Conservation (phyloP, 2,888 invertebrate species). For the Leptinotarsa tumamoca region DNA sequence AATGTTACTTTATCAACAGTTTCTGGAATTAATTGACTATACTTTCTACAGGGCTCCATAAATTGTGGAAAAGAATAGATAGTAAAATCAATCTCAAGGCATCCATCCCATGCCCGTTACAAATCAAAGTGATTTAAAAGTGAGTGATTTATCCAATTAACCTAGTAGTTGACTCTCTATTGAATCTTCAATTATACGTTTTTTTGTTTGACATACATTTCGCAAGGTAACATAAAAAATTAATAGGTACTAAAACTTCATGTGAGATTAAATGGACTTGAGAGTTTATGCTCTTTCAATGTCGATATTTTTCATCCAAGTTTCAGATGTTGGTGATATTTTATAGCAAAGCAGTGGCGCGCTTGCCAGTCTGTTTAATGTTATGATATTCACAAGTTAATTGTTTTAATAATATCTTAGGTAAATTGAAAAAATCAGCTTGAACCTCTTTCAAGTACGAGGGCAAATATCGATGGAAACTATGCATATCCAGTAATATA, state of each 20-base stretch:
- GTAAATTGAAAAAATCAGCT: too few relatives aligned
- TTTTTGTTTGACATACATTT: constrained; percentile 40
- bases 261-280: constrained; percentile 10
- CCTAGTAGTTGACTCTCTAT: constrained; percentile 31
- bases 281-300: constrained; percentile 12
- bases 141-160: constrained; percentile 32
- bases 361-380: background rate
- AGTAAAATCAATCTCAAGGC: constrained; percentile 5
- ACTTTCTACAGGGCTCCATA: background rate
- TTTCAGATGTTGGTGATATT: background rate
- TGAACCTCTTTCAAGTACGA: too few relatives aligned
- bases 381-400: background rate
- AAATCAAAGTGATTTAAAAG: constrained; percentile 34
- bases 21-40: background rate
- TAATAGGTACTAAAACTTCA: constrained; percentile 21
- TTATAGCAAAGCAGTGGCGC: background rate
- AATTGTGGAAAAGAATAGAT: constrained; percentile 5
- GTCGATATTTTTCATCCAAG: constrained; percentile 6
- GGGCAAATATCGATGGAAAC: too few relatives aligned
- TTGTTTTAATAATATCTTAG: too few relatives aligned
- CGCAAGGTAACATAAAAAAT: constrained; percentile 36
- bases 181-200: constrained; percentile 33
- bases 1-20: background rate
- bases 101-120: background rate
- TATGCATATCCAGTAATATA: too few relatives aligned